phyloP scores from a whole-genome alignment of 2,888 invertebrate genomes.

The Zeuzera pyrina region DNA sequence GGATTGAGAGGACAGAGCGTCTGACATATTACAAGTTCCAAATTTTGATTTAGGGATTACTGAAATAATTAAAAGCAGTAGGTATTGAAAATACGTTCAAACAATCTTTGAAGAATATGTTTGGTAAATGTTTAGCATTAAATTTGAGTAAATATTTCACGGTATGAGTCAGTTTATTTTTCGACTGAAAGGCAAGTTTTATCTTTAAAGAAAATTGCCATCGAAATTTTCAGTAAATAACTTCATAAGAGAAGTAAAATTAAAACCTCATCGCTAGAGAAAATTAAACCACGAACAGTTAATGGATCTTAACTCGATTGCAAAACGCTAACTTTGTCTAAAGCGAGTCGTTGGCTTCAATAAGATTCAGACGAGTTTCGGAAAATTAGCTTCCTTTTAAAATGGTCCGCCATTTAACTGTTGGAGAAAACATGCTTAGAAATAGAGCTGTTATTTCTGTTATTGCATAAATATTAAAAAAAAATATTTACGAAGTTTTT shows the following conservation, averaged over 20 bases:
- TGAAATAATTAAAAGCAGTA: too few relatives aligned
- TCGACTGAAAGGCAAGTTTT: constrained; percentile 18
- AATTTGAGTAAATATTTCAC: too few relatives aligned
- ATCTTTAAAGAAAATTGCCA: constrained; percentile 31
- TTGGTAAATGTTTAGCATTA: too few relatives aligned
- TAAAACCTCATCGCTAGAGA: constrained; percentile 54
- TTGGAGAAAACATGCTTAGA: constrained; percentile 24
- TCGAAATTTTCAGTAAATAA: constrained; percentile 26
- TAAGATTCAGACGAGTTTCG: constrained; percentile 52
- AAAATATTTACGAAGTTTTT: too few relatives aligned
- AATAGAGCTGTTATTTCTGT: constrained; percentile 21
- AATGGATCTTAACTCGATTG: constrained; percentile 64
- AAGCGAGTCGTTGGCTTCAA: constrained; percentile 52
- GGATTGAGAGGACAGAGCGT: too few relatives aligned
- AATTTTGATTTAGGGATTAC: too few relatives aligned
- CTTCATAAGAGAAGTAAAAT: constrained; percentile 38
- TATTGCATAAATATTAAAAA: too few relatives aligned
- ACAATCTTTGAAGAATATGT: too few relatives aligned
- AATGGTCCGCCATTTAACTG: constrained; percentile 35
- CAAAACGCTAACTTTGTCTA: constrained; percentile 54
- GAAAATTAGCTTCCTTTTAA: constrained; percentile 49
- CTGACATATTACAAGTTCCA: too few relatives aligned
- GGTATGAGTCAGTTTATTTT: background rate
- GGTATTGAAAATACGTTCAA: too few relatives aligned
- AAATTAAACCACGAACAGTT: constrained; percentile 63